phyloP scores from a whole-genome alignment of 2,888 invertebrate species.

The Tortricodes alternella region DNA sequence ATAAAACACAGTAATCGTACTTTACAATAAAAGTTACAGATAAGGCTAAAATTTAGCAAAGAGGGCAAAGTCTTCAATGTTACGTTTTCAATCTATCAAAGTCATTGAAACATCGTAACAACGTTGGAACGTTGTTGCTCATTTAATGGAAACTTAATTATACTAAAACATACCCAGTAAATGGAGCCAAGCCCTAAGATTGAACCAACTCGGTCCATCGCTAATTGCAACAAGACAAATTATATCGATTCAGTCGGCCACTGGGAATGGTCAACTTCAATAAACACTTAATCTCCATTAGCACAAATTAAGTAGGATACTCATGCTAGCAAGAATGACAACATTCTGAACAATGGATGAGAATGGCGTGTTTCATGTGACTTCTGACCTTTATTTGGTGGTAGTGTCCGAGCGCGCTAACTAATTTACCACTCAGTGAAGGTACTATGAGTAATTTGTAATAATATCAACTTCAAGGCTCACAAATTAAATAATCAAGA shows the following conservation, averaged over 20 bases:
- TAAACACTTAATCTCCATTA: constrained; percentile 65
- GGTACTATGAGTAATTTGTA: not conserved
- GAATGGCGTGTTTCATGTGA: constrained; percentile 48
- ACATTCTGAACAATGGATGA: constrained; percentile 67
- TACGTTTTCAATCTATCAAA: constrained; percentile 20
- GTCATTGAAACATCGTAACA: constrained; percentile 1
- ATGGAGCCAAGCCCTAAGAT: too few species aligned
- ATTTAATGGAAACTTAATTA: too few species aligned
- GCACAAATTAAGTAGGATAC: constrained; percentile 50
- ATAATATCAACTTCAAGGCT: too few species aligned
- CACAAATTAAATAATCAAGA: too few species aligned
- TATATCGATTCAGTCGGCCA: constrained; percentile 36
- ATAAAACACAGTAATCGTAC: constrained; percentile 22
- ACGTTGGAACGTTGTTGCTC: too few species aligned
- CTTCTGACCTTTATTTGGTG: constrained; percentile 43
- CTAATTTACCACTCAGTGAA: constrained; percentile 9
- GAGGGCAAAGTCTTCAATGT: constrained; percentile 9
- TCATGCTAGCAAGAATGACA: constrained; percentile 43
- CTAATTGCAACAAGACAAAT: constrained; percentile 27
- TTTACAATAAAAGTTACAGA: constrained; percentile 15
- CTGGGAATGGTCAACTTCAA: constrained; percentile 48
- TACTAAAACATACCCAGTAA: too few species aligned
- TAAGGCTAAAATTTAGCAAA: constrained; percentile 10
- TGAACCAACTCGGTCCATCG: constrained; percentile 7
- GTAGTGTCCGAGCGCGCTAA: constrained; percentile 12